Percentiles rank a stretch among this genome's conserved stretches.
phyloP scores from a whole-genome alignment of 23 tunicate genomes.

The Aplidium turbinatum region DNA sequence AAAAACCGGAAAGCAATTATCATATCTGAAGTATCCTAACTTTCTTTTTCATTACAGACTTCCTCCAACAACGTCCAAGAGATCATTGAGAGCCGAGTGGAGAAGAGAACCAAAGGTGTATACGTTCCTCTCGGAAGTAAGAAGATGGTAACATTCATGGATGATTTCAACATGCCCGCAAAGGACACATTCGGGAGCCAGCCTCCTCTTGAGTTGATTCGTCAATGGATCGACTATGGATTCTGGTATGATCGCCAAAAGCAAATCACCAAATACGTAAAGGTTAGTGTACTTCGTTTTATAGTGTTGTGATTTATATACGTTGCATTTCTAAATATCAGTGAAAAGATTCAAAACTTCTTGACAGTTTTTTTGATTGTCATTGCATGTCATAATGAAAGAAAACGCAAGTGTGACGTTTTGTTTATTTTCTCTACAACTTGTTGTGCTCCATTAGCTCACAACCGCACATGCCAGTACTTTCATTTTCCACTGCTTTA shows the following conservation, averaged over 20 bases:
- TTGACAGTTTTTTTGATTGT: no score
- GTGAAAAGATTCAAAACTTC: no score
- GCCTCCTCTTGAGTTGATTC: conserved; percentile 92
- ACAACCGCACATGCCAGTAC: no score
- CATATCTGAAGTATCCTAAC: not conserved
- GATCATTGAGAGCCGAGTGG: conserved; percentile 84
- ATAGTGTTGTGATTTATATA: no score
- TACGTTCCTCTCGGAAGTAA: conserved; percentile 86
- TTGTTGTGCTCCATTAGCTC: no score
- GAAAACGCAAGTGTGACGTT: no score
- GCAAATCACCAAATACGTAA: conserved; percentile 79
- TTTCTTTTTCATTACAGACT: conserved; percentile 47
- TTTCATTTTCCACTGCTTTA: no score
- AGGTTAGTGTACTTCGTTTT: no score
- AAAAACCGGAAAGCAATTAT: no score
- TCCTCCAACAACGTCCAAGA: conserved; percentile 96
- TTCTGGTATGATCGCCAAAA: conserved; percentile 95
- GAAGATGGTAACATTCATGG: conserved; percentile 93
- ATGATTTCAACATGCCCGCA: conserved; percentile 98
- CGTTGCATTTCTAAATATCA: no score
- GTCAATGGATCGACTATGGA: conserved; percentile 90
- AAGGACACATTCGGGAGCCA: conserved; percentile 92
- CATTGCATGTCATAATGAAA: no score
- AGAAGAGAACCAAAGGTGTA: conserved; percentile 90
- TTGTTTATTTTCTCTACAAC: no score